Conservation (phyloP, 2,888 invertebrate species). For the Melieria picta region DNA sequence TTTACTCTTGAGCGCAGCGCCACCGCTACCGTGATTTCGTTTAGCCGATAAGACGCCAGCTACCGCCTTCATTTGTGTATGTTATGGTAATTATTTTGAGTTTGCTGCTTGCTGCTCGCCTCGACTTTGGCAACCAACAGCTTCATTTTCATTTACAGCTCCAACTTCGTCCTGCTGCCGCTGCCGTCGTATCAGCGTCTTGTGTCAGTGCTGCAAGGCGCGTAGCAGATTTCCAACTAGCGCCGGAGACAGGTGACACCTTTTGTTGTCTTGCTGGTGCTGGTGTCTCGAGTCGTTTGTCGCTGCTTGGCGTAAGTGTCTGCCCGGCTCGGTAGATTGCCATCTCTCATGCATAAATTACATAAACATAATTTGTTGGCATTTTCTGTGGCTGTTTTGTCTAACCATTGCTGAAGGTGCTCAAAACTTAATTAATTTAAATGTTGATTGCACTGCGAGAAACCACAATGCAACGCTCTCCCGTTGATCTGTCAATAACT, state of each 20-base stretch:
- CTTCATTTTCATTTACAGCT: slow-evolving; percentile 22
- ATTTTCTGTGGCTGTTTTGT: background rate
- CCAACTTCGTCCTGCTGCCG: slow-evolving; percentile 8
- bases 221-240: slow-evolving; percentile 19
- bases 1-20: slow-evolving; percentile 20
- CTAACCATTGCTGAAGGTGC: too few species aligned
- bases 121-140: slow-evolving; percentile 28
- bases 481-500: too few species aligned
- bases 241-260: slow-evolving; percentile 47
- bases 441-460: too few species aligned
- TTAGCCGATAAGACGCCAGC: slow-evolving; percentile 34
- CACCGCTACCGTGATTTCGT: slow-evolving; percentile 31
- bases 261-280: slow-evolving; percentile 47
- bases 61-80: background rate
- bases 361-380: slow-evolving; percentile 25
- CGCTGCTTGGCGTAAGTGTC: slow-evolving; percentile 39
- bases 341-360: slow-evolving; percentile 47
- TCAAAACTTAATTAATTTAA: too few species aligned
- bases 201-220: slow-evolving; percentile 6
- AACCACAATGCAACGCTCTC: too few species aligned
- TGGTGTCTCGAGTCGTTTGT: slow-evolving; percentile 35
- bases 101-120: slow-evolving; percentile 7
- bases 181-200: slow-evolving; percentile 9
- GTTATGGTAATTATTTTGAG: slow-evolving; percentile 4
- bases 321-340: slow-evolving; percentile 41